Evolutionary conservation across 1,140 invertebrate genomes (phyloP).

Genomic region (Dreissena polymorpha): DNA sequence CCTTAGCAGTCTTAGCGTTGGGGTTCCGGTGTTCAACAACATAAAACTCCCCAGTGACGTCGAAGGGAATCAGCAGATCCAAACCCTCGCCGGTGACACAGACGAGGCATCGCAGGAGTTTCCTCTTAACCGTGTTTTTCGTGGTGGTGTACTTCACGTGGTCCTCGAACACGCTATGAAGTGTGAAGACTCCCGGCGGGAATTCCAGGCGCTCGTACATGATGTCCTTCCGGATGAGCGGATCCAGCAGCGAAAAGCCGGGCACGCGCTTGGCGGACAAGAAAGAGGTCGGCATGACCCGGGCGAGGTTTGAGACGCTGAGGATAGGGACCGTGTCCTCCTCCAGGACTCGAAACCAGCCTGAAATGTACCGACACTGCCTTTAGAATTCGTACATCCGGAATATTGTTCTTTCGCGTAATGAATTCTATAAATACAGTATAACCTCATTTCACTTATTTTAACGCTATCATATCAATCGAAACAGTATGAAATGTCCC

Average conservation of each 20-base stretch:
- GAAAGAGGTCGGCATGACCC: slow-evolving; percentile 69
- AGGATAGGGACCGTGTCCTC: slow-evolving; percentile 60
- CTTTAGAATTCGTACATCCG: no score
- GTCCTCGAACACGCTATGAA: slow-evolving; percentile 67
- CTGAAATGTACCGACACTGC: slow-evolving; percentile 48
- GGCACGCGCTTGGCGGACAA: slow-evolving; percentile 55
- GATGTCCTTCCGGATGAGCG: slow-evolving; percentile 55
- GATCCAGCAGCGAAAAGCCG: slow-evolving; percentile 61
- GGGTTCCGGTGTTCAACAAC: slow-evolving; percentile 61
- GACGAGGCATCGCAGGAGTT: slow-evolving; percentile 66
- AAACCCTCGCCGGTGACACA: slow-evolving; percentile 60
- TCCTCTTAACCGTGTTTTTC: slow-evolving; percentile 63
- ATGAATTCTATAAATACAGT: no score
- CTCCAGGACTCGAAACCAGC: slow-evolving; percentile 67
- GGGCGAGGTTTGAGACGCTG: slow-evolving; percentile 63
- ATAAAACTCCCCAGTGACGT: slow-evolving; percentile 67
- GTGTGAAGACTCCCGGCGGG: slow-evolving; percentile 60
- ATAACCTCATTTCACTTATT: no score
- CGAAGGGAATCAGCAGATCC: slow-evolving; percentile 67
- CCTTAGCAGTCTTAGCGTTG: slow-evolving; percentile 56
- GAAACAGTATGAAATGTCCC: no score
- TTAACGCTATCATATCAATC: no score
- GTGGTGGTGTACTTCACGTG: slow-evolving; percentile 64
- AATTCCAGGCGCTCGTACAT: slow-evolving; percentile 67
- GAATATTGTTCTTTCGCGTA: no score